Conservation (phyloP, 2,888 invertebrate genomes). For the Mythimna loreyi region DNA sequence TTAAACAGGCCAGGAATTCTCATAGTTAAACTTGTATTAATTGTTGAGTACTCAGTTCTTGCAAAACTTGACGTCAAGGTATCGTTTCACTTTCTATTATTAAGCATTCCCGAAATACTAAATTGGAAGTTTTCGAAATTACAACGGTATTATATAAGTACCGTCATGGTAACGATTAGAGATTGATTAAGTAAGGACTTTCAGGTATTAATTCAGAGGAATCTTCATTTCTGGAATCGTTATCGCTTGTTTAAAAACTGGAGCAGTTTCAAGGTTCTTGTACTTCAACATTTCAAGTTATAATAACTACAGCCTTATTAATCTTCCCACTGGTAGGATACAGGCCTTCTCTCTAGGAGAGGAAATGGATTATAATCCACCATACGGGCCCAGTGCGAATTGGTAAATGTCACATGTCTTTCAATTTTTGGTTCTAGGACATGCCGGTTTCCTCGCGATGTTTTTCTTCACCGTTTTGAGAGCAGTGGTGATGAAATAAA, state of each 20-base stretch:
- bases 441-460: too few relatives aligned
- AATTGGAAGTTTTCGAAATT: constrained; percentile 46
- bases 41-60: constrained; percentile 65
- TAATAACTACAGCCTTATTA: too few relatives aligned
- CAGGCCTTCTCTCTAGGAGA: too few relatives aligned
- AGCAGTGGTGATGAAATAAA: too few relatives aligned
- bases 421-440: too few relatives aligned
- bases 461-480: too few relatives aligned
- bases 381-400: too few relatives aligned
- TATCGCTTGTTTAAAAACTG: background rate
- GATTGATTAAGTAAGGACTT: constrained; percentile 4
- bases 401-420: too few relatives aligned
- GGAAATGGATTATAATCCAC: too few relatives aligned
- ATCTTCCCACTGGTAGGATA: too few relatives aligned
- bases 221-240: background rate
- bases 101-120: constrained; percentile 56
- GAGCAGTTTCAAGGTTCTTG: background rate
- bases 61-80: constrained; percentile 60
- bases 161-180: constrained; percentile 38
- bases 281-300: background rate
- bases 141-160: constrained; percentile 3
- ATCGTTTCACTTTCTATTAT: constrained; percentile 62
- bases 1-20: constrained; percentile 67
- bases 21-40: constrained; percentile 72
- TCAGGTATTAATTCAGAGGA: background rate